Evolutionary conservation across 2,888 invertebrate species (phyloP).

Genomic region (Aphidoletes aphidimyza): DNA sequence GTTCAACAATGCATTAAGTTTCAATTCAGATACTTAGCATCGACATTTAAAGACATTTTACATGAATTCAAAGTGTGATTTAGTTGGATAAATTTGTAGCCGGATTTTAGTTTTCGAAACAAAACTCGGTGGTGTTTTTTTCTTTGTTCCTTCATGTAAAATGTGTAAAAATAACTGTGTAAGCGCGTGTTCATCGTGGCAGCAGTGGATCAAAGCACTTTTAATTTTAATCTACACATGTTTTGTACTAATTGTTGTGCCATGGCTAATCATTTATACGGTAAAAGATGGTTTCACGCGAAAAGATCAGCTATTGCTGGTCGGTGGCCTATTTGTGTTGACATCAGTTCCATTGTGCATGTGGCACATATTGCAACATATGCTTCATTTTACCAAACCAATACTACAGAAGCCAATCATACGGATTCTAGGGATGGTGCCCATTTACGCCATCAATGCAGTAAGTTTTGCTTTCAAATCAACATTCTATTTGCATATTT

Average conservation of each 20-base stretch:
- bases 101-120: too few species aligned
- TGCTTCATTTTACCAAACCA: conserved; percentile 92
- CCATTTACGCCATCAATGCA: conserved; percentile 94
- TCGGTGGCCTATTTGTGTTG: conserved; percentile 92
- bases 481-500: too few species aligned
- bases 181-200: conserved; percentile 71
- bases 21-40: too few species aligned
- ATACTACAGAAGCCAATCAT: conserved; percentile 93
- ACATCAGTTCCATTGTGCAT: conserved; percentile 91
- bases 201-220: conserved; percentile 89
- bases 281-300: conserved; percentile 81
- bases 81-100: background rate
- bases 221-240: conserved; percentile 82
- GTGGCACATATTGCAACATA: conserved; percentile 94
- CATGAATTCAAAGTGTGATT: background rate
- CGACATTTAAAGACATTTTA: too few species aligned
- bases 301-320: conserved; percentile 82
- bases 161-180: conserved; percentile 40
- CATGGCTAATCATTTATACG: conserved; percentile 83
- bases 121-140: too few species aligned
- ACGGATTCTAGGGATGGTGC: conserved; percentile 97
- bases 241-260: conserved; percentile 84
- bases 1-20: background rate
- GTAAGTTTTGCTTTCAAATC: conserved; percentile 71
- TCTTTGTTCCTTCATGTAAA: background rate